Base-by-base conservation (phyloP, 2,113 vertebrate species). In the Okapia johnstoni region DNA sequence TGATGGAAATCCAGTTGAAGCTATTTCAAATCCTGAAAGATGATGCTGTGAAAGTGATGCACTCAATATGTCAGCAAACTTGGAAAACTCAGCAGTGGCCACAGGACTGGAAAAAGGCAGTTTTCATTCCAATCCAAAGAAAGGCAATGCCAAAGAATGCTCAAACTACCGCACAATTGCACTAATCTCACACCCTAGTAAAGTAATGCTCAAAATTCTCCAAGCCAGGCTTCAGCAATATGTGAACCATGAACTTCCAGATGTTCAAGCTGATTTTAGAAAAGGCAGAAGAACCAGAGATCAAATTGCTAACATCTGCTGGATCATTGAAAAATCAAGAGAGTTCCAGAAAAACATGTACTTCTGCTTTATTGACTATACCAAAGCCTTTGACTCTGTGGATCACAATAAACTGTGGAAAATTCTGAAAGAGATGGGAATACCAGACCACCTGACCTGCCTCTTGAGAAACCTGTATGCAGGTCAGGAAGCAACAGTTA, bases 171-270 rank as follows among this genome's bases (percentile, higher is more conserved):
- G 3, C 61, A 63, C 61, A 63, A n/a, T 3, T n/a, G 15, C 14
- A 63, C 61, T 63, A 15, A 63, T 63, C 30, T 63, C 30, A 63
- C 61, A 63, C 7, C 15, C 61, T n/a, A 17, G 7, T 3, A n/a
- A 63, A 63, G 33, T 63, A 63, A 63, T 17, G 30, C 33, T 63
- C 61, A n/a, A n/a, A 63, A 63, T 63, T 63, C 30, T 17, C 61
- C 61, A n/a, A 63, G 30, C 33, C 30, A 63, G 33, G 33, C 15
- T 63, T n/a, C 61, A 63, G 30, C 61, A 63, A 17, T n/a, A n/a
- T 0, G 2, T 63, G 16, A 63, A 63, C 3, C 7, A 0, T 63
- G 61, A 63, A 63, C 8, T 19, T 33, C 15, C 61, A n/a, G 7
- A 63, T n/a, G 0, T 63, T 63, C 61, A 63, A 63, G 30, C 15